Evolutionary conservation across 2,797 vertebrate species (phyloP), one percentile per base, ranked within the genome.

Genomic region (Hippocampus kuda): DNA sequence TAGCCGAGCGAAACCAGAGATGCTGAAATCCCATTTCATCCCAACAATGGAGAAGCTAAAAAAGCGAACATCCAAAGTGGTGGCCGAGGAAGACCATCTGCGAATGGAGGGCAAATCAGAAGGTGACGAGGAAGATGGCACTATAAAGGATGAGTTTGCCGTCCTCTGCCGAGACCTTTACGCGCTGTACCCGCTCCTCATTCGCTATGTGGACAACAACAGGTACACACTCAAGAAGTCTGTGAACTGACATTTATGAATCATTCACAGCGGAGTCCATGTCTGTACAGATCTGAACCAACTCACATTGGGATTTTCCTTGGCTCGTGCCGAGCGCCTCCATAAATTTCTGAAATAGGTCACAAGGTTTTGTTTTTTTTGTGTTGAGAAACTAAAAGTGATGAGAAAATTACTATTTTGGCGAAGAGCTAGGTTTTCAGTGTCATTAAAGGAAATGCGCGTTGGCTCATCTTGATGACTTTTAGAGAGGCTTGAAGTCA

Each of bases 141-240:
- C 95, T 0, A 94, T 98, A 78, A 89, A 94, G 0, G 96, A 98
- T 0, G 96, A 98, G 84, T 98, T 98, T 81, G 92, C 95, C 0
- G 94, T 98, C 75, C 94, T 98, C 69, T 98, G 95, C 88, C 87
- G 95, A 12, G 94, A 98, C 81, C 86, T 98, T 71, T 97, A 98
- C 1, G 95, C 94, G 0, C 92, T 97, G 61, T 98, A 98, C 78
- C 95, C 95, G 0, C 89, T 98, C 62, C 95, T 97, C 66, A 98
- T 98, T 85, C 94, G 96, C 82, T 98, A 98, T 1, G 93, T 98
- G 74, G 95, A 98, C 91, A 98, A 98, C 86, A 98, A 94, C 91
- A 94, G 95, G 95, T 95, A 77, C 56, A 7, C 12, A 7, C 1
- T 22, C 10, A 16, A 5, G 9, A 63, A 56, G 9, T 56, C 49